Base-by-base conservation (phyloP, 1,140 invertebrate genomes). In the Thaumatotibia leucotreta region DNA sequence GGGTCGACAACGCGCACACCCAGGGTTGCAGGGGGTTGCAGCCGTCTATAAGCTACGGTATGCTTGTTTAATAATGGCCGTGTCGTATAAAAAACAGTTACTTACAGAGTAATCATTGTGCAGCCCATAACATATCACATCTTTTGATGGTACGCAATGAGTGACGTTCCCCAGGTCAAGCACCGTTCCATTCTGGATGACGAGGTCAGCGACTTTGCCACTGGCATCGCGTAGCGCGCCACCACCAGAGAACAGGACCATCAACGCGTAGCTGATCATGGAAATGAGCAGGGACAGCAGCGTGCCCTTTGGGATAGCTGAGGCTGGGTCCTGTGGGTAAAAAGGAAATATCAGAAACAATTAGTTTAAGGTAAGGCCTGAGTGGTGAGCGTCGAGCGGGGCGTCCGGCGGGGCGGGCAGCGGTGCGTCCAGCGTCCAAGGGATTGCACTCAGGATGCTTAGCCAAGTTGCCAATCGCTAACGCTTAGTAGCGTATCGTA, bases 221-320 rank as follows among this genome's bases (percentile, higher is more conserved):
- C 93, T 95, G 9, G 97, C 97, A 84, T 98, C 96, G 54, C 98
- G 93, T 0, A 96, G 65, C 0, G 96, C 94, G 0, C 95, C 95
- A 0, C 93, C 95, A 0, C 97, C 97, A n/a, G 97, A 94, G 62
- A 97, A 95, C 1, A 98, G 70, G 0, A 97, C 96, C 80, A 98
- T 97, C 1, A 95, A 68, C 0, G 94, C 93, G 81, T 98, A 98
- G 33, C 96, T 97, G 2, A 94, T 78, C 93, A 97, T 97, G 0
- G 95, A 97, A 52, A 97, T 94, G 0, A 96, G 77, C 2, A 98
- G 92, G 0, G 97, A 93, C 4, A 97, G 91, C 0, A 98, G 91
- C 0, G 97, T 98, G 14, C 97, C 97, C 75, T 96, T 96, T 0
- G 97, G 97, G 70, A 98, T 98, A 0, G 97, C 96, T 23, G 92